Percentiles rank a stretch among this genome's conserved stretches.
Evolutionary conservation across 2,888 invertebrate species (phyloP).

Genomic region (Tribolium freemani): DNA sequence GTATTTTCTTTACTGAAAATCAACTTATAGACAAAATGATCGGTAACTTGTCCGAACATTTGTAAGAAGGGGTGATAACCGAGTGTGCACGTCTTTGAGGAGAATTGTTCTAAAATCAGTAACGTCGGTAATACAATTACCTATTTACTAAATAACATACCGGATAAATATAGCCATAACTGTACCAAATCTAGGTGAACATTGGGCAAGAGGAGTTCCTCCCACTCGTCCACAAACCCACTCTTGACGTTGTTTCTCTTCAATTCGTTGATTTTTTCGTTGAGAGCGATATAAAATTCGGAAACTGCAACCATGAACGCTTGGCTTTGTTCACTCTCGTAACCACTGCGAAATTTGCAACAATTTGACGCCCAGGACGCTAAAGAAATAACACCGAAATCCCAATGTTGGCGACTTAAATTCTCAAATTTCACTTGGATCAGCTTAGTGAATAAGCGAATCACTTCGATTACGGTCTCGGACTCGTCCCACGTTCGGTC

Average conservation of each 20-base stretch:
- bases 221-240: slow-evolving; percentile 79
- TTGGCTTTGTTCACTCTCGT: slow-evolving; percentile 64
- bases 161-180: slow-evolving; percentile 69
- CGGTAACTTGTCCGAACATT: slow-evolving; percentile 57
- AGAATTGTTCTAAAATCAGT: slow-evolving; percentile 54
- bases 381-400: slow-evolving; percentile 79
- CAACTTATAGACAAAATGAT: slow-evolving; percentile 53
- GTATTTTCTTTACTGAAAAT: slow-evolving; percentile 59
- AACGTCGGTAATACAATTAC: slow-evolving; percentile 15
- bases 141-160: slow-evolving; percentile 54
- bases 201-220: slow-evolving; percentile 80
- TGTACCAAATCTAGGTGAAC: slow-evolving; percentile 71
- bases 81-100: slow-evolving; percentile 7
- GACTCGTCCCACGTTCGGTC: slow-evolving; percentile 61
- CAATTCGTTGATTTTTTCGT: slow-evolving; percentile 66
- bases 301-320: slow-evolving; percentile 71
- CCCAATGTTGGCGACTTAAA: slow-evolving; percentile 75
- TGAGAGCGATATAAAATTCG: slow-evolving; percentile 70
- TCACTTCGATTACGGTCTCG: slow-evolving; percentile 65
- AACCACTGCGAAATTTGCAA: slow-evolving; percentile 66
- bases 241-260: slow-evolving; percentile 1
- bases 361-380: slow-evolving; percentile 76
- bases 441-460: slow-evolving; percentile 63
- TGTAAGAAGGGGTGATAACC: slow-evolving; percentile 59
- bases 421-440: slow-evolving; percentile 58